Conservation (phyloP, 2,888 invertebrate species). For the Lacanobia oleracea region DNA sequence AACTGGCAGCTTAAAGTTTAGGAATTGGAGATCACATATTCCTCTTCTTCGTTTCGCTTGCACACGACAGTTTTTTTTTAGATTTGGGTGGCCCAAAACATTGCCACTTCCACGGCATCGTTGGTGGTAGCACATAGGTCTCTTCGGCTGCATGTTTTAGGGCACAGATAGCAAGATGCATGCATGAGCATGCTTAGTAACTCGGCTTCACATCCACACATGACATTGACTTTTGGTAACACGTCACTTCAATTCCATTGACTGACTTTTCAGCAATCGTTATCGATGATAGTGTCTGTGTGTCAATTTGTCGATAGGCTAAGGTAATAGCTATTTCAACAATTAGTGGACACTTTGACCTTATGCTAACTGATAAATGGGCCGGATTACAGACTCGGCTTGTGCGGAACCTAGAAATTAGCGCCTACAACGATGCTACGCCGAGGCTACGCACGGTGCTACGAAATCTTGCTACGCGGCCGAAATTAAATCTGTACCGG, state of each 20-base stretch:
- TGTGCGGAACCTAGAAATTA: conserved; percentile 21
- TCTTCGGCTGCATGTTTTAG: no score
- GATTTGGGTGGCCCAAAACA: no score
- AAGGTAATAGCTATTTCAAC: conserved; percentile 29
- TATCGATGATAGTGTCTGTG: not conserved
- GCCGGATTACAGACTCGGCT: conserved; percentile 46
- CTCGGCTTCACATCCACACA: no score
- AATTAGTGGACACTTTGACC: conserved; percentile 41
- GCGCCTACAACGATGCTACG: conserved; percentile 27
- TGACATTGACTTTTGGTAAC: not conserved
- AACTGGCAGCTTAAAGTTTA: not conserved
- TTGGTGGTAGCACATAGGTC: no score
- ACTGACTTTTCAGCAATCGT: not conserved
- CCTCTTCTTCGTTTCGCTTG: no score
- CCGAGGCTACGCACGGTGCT: not conserved
- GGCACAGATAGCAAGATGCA: no score
- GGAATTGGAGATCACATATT: no score
- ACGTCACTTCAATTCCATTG: not conserved
- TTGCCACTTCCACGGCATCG: no score
- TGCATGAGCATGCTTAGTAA: no score
- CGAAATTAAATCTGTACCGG: not conserved
- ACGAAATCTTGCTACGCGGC: conserved; percentile 8
- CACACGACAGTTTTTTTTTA: no score
- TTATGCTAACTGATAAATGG: conserved; percentile 44
- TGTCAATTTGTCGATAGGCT: not conserved